Conservation (phyloP, 2,797 vertebrate species). For the Picus viridis region DNA sequence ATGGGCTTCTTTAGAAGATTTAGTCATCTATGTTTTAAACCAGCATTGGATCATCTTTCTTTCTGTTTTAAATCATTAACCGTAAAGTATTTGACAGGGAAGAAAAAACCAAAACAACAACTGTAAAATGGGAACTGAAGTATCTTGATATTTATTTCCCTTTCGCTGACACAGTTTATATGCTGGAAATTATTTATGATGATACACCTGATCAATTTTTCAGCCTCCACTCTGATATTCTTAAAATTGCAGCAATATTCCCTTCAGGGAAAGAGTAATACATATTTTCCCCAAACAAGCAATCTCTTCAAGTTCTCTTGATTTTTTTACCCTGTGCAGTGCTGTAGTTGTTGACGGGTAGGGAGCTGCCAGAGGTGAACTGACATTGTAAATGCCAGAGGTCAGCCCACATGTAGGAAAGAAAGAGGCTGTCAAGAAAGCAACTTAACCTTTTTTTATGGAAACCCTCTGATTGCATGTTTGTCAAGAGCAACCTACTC, state of each 20-base stretch:
- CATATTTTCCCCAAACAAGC: constrained; percentile 4
- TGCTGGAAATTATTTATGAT: constrained; percentile 48
- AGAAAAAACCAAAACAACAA: neutral
- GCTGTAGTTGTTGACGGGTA: constrained; percentile 47
- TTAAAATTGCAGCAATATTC: constrained; percentile 36
- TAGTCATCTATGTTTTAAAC: neutral
- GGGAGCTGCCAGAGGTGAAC: constrained; percentile 48
- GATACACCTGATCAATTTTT: constrained; percentile 4
- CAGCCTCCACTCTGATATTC: neutral
- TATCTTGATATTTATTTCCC: neutral
- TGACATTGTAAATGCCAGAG: constrained; percentile 53
- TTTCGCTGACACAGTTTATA: neutral
- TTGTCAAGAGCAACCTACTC: neutral
- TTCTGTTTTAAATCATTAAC: constrained; percentile 13
- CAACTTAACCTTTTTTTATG: constrained; percentile 37
- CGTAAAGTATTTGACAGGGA: neutral
- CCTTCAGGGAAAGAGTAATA: constrained; percentile 33
- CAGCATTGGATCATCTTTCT: neutral
- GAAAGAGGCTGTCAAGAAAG: constrained; percentile 34
- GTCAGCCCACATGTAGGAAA: neutral
- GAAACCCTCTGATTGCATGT: constrained; percentile 26
- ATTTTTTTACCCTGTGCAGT: constrained; percentile 27
- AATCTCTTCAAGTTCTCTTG: constrained; percentile 38
- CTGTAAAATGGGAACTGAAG: neutral
- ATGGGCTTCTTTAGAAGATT: neutral